Base-by-base conservation (phyloP, 2,113 vertebrate genomes). In the Neogale vison region DNA sequence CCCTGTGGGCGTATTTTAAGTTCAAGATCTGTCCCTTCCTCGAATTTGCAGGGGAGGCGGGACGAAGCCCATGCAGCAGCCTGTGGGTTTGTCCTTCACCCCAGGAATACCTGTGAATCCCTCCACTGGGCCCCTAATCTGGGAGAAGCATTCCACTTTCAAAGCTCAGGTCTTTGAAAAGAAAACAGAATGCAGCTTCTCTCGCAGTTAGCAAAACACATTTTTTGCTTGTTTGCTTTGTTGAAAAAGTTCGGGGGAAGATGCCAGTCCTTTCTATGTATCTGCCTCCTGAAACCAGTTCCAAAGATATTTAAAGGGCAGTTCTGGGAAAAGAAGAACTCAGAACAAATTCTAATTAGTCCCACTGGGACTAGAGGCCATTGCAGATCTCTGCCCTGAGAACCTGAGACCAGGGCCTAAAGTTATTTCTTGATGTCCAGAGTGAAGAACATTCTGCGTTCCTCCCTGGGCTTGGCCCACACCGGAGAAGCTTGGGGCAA, bases 301-400 rank as follows among this genome's bases (percentile, higher is more conserved):
- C 79, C 90, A 74, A 72, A 90, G 95, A 95, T 85, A 92, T 92
- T 88, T 52, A 93, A 96, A 95, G 76, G 76, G 89, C 67, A 50
- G 34, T 91, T 50, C 82, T 47, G 88, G 85, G 83, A 42, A 82
- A 90, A 81, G 76, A 89, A 93, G 85, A 87, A 93, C 72, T 79
- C 18, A 95, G 87, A 92, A 52, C 57, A 42, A 52, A 88, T 97
- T 90, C 95, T 98, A 95, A 98, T 97, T 77, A 95, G 97, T 91
- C 83, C 97, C 89, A 1, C 2, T 55, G 95, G 93, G 93, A 98
- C 77, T 4, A 18, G 63, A 71, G 84, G 39, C 92, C 42, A 1
- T 45, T 29, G 39, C 83, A 31, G 42, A 45, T 85, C 65, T 76
- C 69, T 65, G 88, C 59, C 85, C 96, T 15, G 71, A 86, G 72